phyloP scores from a whole-genome alignment of 1,140 invertebrate species.

The Steinernema feltiae region DNA sequence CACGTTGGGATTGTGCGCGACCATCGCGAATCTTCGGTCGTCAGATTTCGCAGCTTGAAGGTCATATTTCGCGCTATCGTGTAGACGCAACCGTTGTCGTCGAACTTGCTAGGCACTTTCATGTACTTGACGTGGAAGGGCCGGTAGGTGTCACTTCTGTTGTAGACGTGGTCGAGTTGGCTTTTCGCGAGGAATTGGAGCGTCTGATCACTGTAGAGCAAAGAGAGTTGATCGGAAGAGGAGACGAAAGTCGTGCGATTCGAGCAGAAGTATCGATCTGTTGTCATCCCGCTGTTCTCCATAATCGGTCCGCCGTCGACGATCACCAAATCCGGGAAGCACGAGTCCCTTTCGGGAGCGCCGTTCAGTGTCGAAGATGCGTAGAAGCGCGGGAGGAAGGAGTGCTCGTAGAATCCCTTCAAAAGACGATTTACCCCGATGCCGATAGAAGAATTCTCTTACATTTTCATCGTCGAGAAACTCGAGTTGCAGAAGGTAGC shows the following conservation, averaged over 20 bases:
- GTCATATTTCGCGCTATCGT: constrained; percentile 28
- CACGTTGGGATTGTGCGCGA: constrained; percentile 33
- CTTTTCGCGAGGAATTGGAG: constrained; percentile 21
- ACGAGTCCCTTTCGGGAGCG: background rate
- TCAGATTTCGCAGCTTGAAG: constrained; percentile 12
- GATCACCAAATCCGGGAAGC: constrained; percentile 34
- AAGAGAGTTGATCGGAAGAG: constrained; percentile 35
- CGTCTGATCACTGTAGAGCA: constrained; percentile 35
- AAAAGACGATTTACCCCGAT: background rate
- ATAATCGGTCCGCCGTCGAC: constrained; percentile 34
- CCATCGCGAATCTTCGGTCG: background rate
- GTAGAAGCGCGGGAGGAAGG: background rate
- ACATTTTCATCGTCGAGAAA: constrained; percentile 33
- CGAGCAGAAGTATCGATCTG: constrained; percentile 36
- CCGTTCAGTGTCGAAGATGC: background rate
- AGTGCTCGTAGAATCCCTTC: constrained; percentile 18
- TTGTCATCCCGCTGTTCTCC: background rate
- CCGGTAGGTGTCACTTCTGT: constrained; percentile 17
- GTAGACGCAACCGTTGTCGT: constrained; percentile 34
- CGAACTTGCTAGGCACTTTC: constrained; percentile 32
- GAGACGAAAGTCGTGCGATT: constrained; percentile 43
- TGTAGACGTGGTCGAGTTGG: constrained; percentile 20
- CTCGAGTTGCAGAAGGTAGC: constrained; percentile 49
- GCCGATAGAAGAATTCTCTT: background rate
- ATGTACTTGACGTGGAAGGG: constrained; percentile 42